Conservation (phyloP, 2,113 vertebrate genomes). For the Oncorhynchus kisutch region DNA sequence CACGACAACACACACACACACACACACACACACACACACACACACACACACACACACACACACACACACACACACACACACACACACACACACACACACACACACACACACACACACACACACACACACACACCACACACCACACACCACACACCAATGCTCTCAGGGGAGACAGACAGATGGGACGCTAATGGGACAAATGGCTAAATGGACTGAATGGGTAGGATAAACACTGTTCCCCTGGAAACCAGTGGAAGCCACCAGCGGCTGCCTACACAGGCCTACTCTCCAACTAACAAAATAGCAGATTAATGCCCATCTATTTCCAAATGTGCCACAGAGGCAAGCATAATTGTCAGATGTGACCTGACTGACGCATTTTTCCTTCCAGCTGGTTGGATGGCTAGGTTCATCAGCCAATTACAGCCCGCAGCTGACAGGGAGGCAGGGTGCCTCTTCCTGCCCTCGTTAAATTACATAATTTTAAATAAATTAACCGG, state of each 20-base stretch:
- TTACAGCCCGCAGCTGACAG: conserved; percentile 46
- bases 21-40: neutral
- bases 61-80: no score
- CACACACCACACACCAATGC: no score
- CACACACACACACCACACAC: neutral
- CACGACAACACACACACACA: rapidly evolving
- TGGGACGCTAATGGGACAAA: conserved; percentile 11
- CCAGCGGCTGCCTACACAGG: neutral
- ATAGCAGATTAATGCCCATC: conserved; percentile 55
- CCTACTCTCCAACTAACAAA: conserved; percentile 45
- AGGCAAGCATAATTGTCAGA: neutral
- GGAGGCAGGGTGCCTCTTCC: conserved; percentile 50
- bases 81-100: neutral
- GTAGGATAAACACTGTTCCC: conserved; percentile 6
- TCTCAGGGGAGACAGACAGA: conserved; percentile 2
- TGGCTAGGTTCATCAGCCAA: conserved; percentile 41
- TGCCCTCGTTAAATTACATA: conserved; percentile 47
- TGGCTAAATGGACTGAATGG: conserved; percentile 12
- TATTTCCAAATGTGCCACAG: conserved; percentile 50
- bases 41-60: neutral
- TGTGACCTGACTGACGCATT: conserved; percentile 35
- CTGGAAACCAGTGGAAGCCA: conserved; percentile 1
- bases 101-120: neutral
- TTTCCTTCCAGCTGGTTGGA: conserved; percentile 37
- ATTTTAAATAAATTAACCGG: conserved; percentile 5